Percentiles rank a stretch among this genome's conserved stretches.
Conservation (phyloP, 1,140 invertebrate species). For the Microplitis demolitor region DNA sequence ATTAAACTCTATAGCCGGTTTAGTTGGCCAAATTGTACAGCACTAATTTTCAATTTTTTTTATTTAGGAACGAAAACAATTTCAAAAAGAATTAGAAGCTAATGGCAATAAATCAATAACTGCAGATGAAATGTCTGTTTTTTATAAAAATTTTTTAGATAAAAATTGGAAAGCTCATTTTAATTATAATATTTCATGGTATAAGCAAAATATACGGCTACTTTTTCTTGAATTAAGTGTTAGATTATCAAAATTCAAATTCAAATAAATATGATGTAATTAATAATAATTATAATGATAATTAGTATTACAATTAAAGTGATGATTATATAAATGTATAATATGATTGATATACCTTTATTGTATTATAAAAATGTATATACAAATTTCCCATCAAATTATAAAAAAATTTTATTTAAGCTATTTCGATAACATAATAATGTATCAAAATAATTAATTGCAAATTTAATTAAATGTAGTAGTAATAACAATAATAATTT, state of each 20-base stretch:
- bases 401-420: no score
- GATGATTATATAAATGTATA: no score
- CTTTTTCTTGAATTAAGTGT: slow-evolving; percentile 67
- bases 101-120: slow-evolving; percentile 63
- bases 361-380: no score
- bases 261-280: slow-evolving; percentile 35
- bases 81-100: slow-evolving; percentile 62
- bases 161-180: slow-evolving; percentile 75
- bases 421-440: no score
- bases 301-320: no score
- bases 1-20: no score
- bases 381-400: no score
- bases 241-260: slow-evolving; percentile 60
- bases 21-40: not conserved
- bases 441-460: no score
- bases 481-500: no score
- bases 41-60: not conserved
- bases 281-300: no score
- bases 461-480: no score
- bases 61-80: slow-evolving; percentile 71
- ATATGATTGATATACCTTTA: no score
- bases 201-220: slow-evolving; percentile 72
- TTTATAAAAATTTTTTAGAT: slow-evolving; percentile 82
- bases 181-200: slow-evolving; percentile 77
- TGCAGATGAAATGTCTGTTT: slow-evolving; percentile 83